Evolutionary conservation across 2,888 invertebrate species (phyloP).

Genomic region (Chrysolina haemoptera): DNA sequence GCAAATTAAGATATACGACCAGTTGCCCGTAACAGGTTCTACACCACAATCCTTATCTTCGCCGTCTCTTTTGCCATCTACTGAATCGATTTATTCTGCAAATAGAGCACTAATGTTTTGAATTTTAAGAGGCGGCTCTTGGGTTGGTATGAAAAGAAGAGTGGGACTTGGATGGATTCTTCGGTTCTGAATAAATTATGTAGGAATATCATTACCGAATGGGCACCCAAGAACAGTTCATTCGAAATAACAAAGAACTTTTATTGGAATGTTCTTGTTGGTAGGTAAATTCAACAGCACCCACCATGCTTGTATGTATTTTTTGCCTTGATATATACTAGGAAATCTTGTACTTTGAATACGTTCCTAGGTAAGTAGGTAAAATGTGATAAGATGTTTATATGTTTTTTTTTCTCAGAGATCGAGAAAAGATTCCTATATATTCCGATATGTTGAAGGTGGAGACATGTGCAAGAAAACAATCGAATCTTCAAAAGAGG

Average conservation of each 20-base stretch:
- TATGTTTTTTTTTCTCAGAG: too few relatives aligned
- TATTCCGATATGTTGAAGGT: too few relatives aligned
- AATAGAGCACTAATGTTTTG: slow-evolving; percentile 23
- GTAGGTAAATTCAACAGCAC: too few relatives aligned
- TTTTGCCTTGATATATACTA: too few relatives aligned
- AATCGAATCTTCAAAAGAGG: too few relatives aligned
- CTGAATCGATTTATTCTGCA: slow-evolving; percentile 24
- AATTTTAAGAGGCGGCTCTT: slow-evolving; percentile 22
- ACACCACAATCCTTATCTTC: slow-evolving; percentile 23
- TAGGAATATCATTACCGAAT: slow-evolving; percentile 9
- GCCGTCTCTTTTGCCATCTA: slow-evolving; percentile 22
- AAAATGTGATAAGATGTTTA: too few relatives aligned
- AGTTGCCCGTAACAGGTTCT: slow-evolving; percentile 35
- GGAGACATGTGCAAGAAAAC: too few relatives aligned
- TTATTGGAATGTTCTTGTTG: neutral
- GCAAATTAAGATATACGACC: slow-evolving; percentile 60
- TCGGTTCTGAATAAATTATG: neutral
- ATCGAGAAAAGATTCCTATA: too few relatives aligned
- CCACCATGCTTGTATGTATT: too few relatives aligned
- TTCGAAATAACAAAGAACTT: neutral
- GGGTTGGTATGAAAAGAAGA: neutral
- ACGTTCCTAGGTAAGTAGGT: too few relatives aligned
- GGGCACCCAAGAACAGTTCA: neutral
- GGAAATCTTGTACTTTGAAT: too few relatives aligned
- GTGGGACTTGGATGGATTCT: slow-evolving; percentile 11